These are phyloP conservation scores for Malacosoma neustria DNA, from an alignment of 2,888 invertebrate genomes.

Conservation along the genomic window DNA sequence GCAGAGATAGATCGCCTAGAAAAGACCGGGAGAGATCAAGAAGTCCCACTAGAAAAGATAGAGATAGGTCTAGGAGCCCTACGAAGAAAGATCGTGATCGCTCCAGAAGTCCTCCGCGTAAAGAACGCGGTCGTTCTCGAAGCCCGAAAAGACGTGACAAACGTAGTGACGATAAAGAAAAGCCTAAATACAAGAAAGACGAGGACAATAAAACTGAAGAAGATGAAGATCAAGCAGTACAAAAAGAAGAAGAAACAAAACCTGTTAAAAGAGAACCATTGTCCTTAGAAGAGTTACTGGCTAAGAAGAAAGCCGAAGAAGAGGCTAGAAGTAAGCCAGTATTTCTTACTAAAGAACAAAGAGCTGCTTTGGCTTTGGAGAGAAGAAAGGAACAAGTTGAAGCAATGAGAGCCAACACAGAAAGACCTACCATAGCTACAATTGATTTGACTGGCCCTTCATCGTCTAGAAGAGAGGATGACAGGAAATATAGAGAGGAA, in stretches of 20 bases:
- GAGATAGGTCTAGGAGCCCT: constrained; percentile 37
- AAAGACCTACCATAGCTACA: constrained; percentile 55
- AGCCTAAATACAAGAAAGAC: constrained; percentile 46
- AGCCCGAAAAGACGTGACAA: constrained; percentile 60
- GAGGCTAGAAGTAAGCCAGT: constrained; percentile 96
- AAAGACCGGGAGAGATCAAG: constrained; percentile 45
- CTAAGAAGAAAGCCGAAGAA: constrained; percentile 97
- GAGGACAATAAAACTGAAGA: constrained; percentile 40
- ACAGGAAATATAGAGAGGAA: constrained; percentile 50
- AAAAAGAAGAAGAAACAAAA: constrained; percentile 49
- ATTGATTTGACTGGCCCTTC: constrained; percentile 64
- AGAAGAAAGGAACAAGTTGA: constrained; percentile 93
- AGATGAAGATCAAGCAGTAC: constrained; percentile 46
- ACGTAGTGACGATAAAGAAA: constrained; percentile 58
- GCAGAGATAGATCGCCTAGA: constrained; percentile 50
- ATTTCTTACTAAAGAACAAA: constrained; percentile 96
- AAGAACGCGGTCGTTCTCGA: constrained; percentile 45
- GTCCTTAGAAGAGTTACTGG: constrained; percentile 95
- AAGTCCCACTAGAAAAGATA: constrained; percentile 46
- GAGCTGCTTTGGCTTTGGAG: constrained; percentile 91
- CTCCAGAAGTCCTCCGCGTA: constrained; percentile 33
- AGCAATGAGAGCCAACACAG: constrained; percentile 80
- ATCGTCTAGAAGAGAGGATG: constrained; percentile 56
- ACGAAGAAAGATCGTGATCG: constrained; percentile 19
- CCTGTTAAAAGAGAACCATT: constrained; percentile 83